phyloP scores from a whole-genome alignment of 2,113 vertebrate genomes.

The Atractosteus spatula region DNA sequence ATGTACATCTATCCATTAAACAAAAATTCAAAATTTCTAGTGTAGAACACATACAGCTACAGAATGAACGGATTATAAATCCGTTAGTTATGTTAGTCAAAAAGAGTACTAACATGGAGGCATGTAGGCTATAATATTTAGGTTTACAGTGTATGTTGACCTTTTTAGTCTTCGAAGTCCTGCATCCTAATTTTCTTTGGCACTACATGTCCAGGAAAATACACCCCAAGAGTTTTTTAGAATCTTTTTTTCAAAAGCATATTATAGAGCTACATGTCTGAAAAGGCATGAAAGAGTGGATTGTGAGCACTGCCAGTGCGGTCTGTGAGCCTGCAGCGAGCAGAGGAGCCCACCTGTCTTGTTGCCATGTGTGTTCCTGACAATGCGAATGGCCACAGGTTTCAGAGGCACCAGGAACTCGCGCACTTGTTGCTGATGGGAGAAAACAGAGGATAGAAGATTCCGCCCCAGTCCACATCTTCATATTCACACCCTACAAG shows the following conservation, averaged over 20 bases:
- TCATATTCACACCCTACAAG: too few species aligned
- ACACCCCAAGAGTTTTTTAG: background rate
- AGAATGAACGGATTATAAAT: too few species aligned
- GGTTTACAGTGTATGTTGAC: too few species aligned
- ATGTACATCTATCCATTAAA: too few species aligned
- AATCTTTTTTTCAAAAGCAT: background rate
- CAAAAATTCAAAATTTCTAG: too few species aligned
- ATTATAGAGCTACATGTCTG: background rate
- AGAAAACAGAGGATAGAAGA: background rate
- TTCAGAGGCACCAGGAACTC: slow-evolving; percentile 89
- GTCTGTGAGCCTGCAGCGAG: background rate
- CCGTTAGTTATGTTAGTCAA: too few species aligned
- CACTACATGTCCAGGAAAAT: background rate
- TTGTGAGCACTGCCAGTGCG: background rate
- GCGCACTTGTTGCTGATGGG: slow-evolving; percentile 74
- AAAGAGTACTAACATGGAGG: too few species aligned
- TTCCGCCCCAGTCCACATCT: too few species aligned
- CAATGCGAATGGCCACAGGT: slow-evolving; percentile 80
- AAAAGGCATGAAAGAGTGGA: background rate
- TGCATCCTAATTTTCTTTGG: too few species aligned
- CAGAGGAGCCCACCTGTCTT: slow-evolving; percentile 66
- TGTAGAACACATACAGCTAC: too few species aligned
- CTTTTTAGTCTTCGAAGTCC: too few species aligned
- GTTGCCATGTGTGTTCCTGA: slow-evolving; percentile 74
- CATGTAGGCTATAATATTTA: too few species aligned